Evolutionary conservation across 2,888 invertebrate genomes (phyloP).

Genomic region (Temnothorax ravouxi): DNA sequence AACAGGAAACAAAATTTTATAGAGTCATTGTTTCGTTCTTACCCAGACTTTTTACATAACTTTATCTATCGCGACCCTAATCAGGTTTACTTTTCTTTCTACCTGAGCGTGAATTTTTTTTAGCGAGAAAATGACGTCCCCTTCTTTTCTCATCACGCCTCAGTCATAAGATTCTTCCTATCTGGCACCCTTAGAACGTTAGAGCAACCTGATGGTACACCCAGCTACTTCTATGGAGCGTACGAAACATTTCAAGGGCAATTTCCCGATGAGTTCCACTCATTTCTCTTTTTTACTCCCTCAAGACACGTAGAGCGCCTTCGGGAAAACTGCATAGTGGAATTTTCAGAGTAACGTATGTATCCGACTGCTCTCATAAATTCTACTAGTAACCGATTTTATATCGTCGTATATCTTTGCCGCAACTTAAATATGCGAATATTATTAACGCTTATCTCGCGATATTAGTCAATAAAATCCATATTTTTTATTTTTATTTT

Average conservation of each 20-base stretch:
- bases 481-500: neutral
- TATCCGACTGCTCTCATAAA: neutral
- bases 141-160: conserved; percentile 50
- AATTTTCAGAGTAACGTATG: conserved; percentile 1
- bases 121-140: conserved; percentile 17
- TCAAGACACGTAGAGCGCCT: conserved; percentile 19
- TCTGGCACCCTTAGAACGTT: conserved; percentile 20
- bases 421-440: neutral
- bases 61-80: neutral
- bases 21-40: conserved; percentile 9
- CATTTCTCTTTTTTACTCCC: conserved; percentile 36
- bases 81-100: neutral
- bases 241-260: conserved; percentile 66
- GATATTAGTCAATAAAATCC: neutral
- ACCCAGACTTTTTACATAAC: conserved; percentile 12
- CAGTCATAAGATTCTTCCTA: conserved; percentile 33
- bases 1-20: neutral
- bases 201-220: conserved; percentile 56
- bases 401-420: neutral
- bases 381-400: neutral
- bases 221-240: conserved; percentile 61
- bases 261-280: conserved; percentile 63
- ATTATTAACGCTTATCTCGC: neutral
- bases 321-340: neutral
- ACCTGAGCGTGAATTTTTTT: conserved; percentile 16